Evolutionary conservation across 2,113 vertebrate species (phyloP), one percentile per base, ranked within the genome.

Genomic region (Hiodon tergisus): DNA sequence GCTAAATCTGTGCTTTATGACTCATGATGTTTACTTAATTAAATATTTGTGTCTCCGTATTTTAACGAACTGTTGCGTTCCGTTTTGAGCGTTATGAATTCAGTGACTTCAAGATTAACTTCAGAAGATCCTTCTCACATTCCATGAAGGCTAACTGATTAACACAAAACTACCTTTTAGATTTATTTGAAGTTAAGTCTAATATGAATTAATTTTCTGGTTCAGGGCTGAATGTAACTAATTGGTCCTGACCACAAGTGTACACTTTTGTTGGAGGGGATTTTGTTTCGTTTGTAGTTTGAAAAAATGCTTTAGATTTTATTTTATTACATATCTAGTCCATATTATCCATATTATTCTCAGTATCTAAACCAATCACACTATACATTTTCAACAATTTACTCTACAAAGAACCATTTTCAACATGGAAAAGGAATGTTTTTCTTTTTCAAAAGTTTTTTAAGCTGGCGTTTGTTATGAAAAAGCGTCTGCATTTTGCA

Each of bases 71-170:
- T 47, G 17, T 70, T 5, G 16, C 16, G 11, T 55, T 10, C 69
- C 17, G 0, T 57, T 55, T 69, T 4, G 10, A 55, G 16, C 47
- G 60, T 54, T 73, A 4, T 68, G 4, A 46, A 55, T 48, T 3
- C 14, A 57, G 8, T 13, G 54, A 1, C 10, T 59, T 65, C 54
- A 72, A 52, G 47, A 6, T 67, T 31, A 31, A 31, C 31, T 76
- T 76, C 74, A 79, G 77, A 55, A 31, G 75, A 61, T 57, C 10
- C 60, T 63, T 79, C 83, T 86, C 85, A 87, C 86, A 87, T 89
- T 91, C 89, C 77, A 6, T 85, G 86, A 91, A 91, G 89, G 84
- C 81, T 83, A 81, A 63, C 81, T 75, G 69, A 69, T 76, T 78
- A 85, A 77, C 54, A 54, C 11, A 72, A 75, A 76, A 14, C 73